phyloP scores from a whole-genome alignment of 2,113 vertebrate genomes.

The Hucho hucho region DNA sequence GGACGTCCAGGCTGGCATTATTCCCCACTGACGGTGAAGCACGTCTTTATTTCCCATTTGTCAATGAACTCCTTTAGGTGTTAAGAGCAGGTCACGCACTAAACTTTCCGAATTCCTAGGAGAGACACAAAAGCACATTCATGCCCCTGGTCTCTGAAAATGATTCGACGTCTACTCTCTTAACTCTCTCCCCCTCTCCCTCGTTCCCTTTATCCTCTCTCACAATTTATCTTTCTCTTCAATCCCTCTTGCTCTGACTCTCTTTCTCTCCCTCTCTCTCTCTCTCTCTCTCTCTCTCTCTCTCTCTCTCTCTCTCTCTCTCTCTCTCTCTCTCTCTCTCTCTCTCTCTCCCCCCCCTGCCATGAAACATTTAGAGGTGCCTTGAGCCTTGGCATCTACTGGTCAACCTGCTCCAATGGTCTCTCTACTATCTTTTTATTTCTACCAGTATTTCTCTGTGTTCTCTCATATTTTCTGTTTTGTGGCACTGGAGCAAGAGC shows the following conservation, averaged over 20 bases:
- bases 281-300: background rate
- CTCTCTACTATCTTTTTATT: no score
- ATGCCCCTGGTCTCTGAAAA: conserved; percentile 10
- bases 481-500: no score
- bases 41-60: conserved; percentile 1
- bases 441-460: no score
- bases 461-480: background rate
- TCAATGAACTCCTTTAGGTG: conserved; percentile 24
- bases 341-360: background rate
- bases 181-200: background rate
- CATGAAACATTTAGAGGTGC: no score
- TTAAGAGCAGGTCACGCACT: conserved; percentile 31
- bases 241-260: background rate
- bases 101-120: conserved; percentile 12
- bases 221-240: background rate
- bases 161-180: conserved; percentile 28
- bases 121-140: conserved; percentile 18
- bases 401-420: no score
- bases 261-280: background rate
- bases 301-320: background rate
- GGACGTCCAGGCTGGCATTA: background rate
- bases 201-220: conserved; percentile 1
- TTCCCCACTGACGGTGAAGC: conserved; percentile 23
- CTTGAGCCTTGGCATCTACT: no score
- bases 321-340: background rate